phyloP scores from a whole-genome alignment of 2,113 vertebrate species.

The Otolemur garnettii region DNA sequence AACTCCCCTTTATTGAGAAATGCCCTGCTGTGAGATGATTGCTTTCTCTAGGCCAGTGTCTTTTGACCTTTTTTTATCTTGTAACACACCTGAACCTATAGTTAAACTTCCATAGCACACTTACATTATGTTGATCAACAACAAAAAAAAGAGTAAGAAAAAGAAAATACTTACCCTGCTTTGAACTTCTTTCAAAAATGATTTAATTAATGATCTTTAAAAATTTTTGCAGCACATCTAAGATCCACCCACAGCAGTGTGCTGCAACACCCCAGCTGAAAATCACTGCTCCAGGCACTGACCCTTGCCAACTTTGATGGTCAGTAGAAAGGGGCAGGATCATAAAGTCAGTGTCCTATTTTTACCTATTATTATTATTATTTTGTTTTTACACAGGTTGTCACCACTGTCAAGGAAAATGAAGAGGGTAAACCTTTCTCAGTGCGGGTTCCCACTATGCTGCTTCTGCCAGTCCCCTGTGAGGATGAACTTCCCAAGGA shows the following conservation, averaged over 20 bases:
- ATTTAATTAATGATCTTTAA: too few species aligned
- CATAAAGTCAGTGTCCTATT: neutral
- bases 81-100: too few species aligned
- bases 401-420: neutral
- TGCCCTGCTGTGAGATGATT: neutral
- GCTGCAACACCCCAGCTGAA: too few species aligned
- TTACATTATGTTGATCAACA: too few species aligned
- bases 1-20: slow-evolving; percentile 29
- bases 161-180: too few species aligned
- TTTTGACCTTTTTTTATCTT: too few species aligned
- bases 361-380: neutral
- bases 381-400: slow-evolving; percentile 16
- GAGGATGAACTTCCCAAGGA: neutral
- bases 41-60: neutral
- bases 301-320: neutral
- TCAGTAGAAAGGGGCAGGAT: neutral
- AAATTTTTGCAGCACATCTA: too few species aligned
- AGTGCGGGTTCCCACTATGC: neutral
- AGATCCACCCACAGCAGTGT: too few species aligned
- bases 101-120: too few species aligned
- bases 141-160: too few species aligned
- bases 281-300: neutral
- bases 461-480: neutral
- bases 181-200: too few species aligned
- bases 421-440: neutral